Evolutionary conservation across 2,113 vertebrate genomes (phyloP), one percentile per base, ranked within the genome.

Genomic region (Phyllostomus hastatus): DNA sequence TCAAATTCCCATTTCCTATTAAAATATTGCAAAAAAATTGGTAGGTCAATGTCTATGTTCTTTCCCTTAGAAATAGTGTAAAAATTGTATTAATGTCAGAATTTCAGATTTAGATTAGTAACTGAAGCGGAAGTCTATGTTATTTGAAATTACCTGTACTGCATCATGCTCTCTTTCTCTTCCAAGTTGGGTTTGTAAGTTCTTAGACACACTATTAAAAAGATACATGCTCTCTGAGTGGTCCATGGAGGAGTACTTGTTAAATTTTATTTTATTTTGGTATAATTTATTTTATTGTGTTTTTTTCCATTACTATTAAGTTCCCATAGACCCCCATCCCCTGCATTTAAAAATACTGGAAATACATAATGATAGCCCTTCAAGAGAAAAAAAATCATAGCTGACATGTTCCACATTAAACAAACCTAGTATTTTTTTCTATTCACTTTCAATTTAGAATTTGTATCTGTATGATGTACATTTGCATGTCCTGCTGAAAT

Each of bases 201-300:
- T 97, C 92, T 95, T 96, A 95, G 83, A 48, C 91, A 76, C 22
- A 38, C 24, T 94, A 88, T 11, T 24, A 28, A 97, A 81, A 97
- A 93, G 85, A 87, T 48, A 81, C 79, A 81, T 81, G 52, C 35
- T 97, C 80, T 95, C 80, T 7, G 5, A 93, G 73, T 70, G 4
- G 31, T 91, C 76, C 87, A 69, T 12, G 46, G 70, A 97, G 75
- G 46, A 95, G 90, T 69, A 69, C 46, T 93, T 95, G 83, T 81
- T 93, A 95, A 95, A 69, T 94, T 90, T 64, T 28, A 59, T 31
- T 61, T 61, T 61, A 64, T 31, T 64, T 64, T 31, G 26, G 61
- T 28, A 64, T 31, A 64, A 61, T 61, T 28, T 28, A 61, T 61
- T 43, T 61, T 31, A 31, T 64, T 64, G 61, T 64, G 31, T 31